Evolutionary conservation across 2,113 vertebrate species (phyloP).

Genomic region (Cryptomyrus ogoouensis): DNA sequence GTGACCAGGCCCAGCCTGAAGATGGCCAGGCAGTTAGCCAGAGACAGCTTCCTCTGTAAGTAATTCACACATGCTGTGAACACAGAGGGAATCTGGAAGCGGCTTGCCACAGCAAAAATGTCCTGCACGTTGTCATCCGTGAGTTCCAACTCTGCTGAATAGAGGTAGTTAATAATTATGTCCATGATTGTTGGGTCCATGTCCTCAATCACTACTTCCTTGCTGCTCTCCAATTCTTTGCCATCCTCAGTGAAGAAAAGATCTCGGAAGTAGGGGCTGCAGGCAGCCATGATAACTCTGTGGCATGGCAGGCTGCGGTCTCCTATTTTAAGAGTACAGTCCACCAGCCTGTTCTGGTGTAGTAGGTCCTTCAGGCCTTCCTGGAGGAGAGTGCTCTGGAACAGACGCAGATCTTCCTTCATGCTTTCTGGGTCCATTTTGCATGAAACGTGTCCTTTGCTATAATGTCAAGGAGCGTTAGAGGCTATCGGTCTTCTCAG

Average conservation of each 20-base stretch:
- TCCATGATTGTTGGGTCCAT: conserved; percentile 79
- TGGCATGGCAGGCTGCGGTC: conserved; percentile 89
- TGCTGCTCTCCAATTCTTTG: conserved; percentile 61
- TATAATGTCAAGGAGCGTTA: conserved; percentile 39
- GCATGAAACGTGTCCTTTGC: conserved; percentile 44
- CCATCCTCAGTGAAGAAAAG: conserved; percentile 82
- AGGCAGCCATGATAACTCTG: conserved; percentile 85
- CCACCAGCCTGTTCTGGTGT: conserved; percentile 92
- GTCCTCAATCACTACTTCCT: conserved; percentile 80
- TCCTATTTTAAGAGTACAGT: conserved; percentile 87
- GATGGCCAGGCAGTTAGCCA: conserved; percentile 81
- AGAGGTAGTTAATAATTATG: conserved; percentile 85
- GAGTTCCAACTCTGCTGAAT: conserved; percentile 92
- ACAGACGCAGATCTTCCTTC: conserved; percentile 87
- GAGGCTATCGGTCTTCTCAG: conserved; percentile 56
- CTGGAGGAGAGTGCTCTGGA: conserved; percentile 94
- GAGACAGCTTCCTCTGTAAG: conserved; percentile 81
- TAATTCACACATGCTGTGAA: conserved; percentile 94
- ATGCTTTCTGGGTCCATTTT: conserved; percentile 81
- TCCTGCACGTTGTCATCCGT: conserved; percentile 91
- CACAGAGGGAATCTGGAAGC: conserved; percentile 92
- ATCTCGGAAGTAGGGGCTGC: conserved; percentile 95
- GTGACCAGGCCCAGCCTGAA: conserved; percentile 82
- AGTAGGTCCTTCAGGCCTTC: conserved; percentile 94
- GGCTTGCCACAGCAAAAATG: conserved; percentile 81